Evolutionary conservation across 2,888 invertebrate species (phyloP), one percentile per base, ranked within the genome.

Genomic region (Drosophila robusta): DNA sequence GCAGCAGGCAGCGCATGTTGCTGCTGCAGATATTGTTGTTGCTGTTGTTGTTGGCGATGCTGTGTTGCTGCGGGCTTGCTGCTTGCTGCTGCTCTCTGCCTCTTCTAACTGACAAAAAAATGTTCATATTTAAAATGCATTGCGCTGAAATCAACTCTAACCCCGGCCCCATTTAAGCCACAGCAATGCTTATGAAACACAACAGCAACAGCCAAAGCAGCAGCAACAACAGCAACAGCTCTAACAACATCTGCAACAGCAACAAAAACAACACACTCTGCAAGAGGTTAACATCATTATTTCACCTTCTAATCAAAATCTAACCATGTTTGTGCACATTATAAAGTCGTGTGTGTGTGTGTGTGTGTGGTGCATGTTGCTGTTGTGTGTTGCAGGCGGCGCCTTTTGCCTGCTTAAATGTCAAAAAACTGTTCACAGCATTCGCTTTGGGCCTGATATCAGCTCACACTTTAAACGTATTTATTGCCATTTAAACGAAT

Each of bases 271-370:
- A 52, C 67, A 63, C 44, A 62, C 44, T 62, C 42, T 29, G 34
- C 66, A 71, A 76, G 87, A 81, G 87, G 89, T 87, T 87, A 89
- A 87, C 89, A 87, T 89, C 89, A 87, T 87, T 87, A 87, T 87
- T 87, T 87, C 87, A 89, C 87, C 89, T 87, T 85, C 85, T 89
- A 85, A 85, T 85, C 85, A 85, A 80, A 85, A 85, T 87, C 82
- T 72, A 70, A 55, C 61, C 84, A 62, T 71, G 75, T 75, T 72
- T 68, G 68, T 64, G 58, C 70, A 73, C 75, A 83, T 78, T 82
- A 70, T 75, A 51, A 54, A 70, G 56, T 64, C 68, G 57, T 70
- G 61, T 70, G 75, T 52, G 69, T 55, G 29, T 16, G n/a, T 51
- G n/a, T 47, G 69, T 55, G 29, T 16, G n/a, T 51, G n/a, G 42